Base-by-base conservation (phyloP, 1,140 invertebrate species). In the Heliconius hermathena region DNA sequence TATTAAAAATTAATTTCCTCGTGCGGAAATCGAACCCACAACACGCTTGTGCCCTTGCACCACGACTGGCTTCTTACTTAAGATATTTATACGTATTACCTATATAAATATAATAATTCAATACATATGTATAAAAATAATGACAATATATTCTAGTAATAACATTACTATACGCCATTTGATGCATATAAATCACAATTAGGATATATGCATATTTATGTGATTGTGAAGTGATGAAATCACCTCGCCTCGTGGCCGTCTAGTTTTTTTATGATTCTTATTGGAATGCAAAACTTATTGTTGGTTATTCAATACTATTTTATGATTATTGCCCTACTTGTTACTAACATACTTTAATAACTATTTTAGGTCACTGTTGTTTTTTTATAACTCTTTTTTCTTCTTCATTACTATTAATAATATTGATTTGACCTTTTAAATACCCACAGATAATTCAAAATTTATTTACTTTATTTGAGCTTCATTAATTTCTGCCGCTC, bases 161-260 rank as follows among this genome's bases (percentile, higher is more conserved):
- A 54, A 60, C n/a, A 60, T 60, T 60, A 60, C 9, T 22, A 60
- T n/a, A 11, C n/a, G 57, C n/a, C 57, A 60, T 8, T 60, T n/a
- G 57, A 60, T n/a, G 57, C 57, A 78, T 78, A 81, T 80, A 79
- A 72, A 80, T 71, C 71, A 75, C 49, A 66, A 81, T 78, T 79
- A 83, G 66, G 72, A 80, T 49, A 77, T 77, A 74, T 78, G 76
- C 78, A 77, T 79, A 74, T 80, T 73, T 78, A 78, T 80, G 76
- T 78, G 76, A 16, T 66, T 76, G 75, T 76, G 66, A 71, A 78
- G 75, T 76, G 54, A 71, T 81, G 80, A 80, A 73, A 76, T 78
- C 78, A 83, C 81, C 72, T 81, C 74, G 33, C 54, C 72, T 29
- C 73, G 77, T 79, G 74, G 71, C 20, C 38, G 72, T 66, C 22